A percentile compares a stretch with the other conserved stretches of the same genome.
Evolutionary conservation across 2,888 invertebrate genomes (phyloP).

Genomic region (Drosophila neotestacea): DNA sequence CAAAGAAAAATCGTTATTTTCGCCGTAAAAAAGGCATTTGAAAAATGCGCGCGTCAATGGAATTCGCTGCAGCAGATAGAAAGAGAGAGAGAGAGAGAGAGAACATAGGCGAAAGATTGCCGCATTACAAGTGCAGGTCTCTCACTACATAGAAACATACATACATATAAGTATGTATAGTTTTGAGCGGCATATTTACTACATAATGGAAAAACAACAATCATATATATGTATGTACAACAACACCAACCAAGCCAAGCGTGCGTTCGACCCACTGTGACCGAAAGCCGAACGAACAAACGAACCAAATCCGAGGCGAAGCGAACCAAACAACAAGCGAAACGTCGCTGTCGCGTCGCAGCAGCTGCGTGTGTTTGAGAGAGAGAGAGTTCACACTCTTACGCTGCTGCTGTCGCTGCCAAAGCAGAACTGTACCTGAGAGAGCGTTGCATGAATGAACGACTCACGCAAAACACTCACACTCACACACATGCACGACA

Average conservation of each 20-base stretch:
- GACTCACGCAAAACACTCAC: slow-evolving; percentile 44
- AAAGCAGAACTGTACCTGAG: slow-evolving; percentile 75
- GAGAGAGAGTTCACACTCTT: slow-evolving; percentile 17
- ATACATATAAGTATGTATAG: slow-evolving; percentile 2
- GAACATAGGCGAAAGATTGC: slow-evolving; percentile 42
- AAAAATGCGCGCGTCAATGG: slow-evolving; percentile 78
- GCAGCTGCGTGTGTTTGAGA: slow-evolving; percentile 29
- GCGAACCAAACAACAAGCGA: slow-evolving; percentile 31
- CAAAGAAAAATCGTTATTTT: slow-evolving; percentile 77
- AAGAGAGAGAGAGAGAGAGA: slow-evolving; percentile 31
- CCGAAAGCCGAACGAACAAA: slow-evolving; percentile 45
- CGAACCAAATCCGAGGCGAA: slow-evolving; percentile 51
- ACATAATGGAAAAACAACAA: slow-evolving; percentile 68
- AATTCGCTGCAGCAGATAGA: slow-evolving; percentile 65
- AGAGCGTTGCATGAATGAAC: slow-evolving; percentile 75
- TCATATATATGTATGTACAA: slow-evolving; percentile 20
- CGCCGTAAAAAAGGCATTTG: slow-evolving; percentile 77
- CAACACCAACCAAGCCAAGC: slow-evolving; percentile 69
- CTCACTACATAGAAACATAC: slow-evolving; percentile 37
- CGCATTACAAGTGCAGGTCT: slow-evolving; percentile 75
- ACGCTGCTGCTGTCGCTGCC: slow-evolving; percentile 42
- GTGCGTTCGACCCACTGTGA: slow-evolving; percentile 72
- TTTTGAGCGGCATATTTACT: slow-evolving; percentile 61
- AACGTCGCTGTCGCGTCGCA: slow-evolving; percentile 27
- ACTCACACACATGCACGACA: slow-evolving; percentile 47